phyloP scores from a whole-genome alignment of 2,888 invertebrate species.

The Mythimna albipuncta region DNA sequence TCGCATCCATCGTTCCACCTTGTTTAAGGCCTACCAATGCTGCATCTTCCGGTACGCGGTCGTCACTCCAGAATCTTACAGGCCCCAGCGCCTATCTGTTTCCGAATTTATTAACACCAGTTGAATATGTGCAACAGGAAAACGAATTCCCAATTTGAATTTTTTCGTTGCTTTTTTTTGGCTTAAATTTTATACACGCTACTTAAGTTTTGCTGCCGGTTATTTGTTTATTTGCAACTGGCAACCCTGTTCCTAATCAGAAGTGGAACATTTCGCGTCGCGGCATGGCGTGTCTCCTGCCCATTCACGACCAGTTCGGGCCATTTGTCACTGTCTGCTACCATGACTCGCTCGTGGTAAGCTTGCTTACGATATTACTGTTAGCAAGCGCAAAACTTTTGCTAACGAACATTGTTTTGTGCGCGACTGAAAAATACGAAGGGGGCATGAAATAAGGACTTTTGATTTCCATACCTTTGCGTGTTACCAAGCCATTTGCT shows the following conservation, averaged over 20 bases:
- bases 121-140: constrained; percentile 8
- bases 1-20: no score
- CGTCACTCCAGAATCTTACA: no score
- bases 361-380: constrained; percentile 50
- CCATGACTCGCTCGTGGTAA: constrained; percentile 38
- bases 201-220: neutral
- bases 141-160: neutral
- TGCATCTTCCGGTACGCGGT: no score
- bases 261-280: constrained; percentile 53
- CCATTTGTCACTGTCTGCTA: constrained; percentile 58
- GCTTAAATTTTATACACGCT: neutral
- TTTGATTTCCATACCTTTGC: constrained; percentile 17
- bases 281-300: constrained; percentile 45
- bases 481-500: constrained; percentile 34
- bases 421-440: constrained; percentile 31
- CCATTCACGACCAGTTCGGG: constrained; percentile 49
- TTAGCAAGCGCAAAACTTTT: constrained; percentile 45
- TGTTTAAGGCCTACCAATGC: no score
- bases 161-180: no score
- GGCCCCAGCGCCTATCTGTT: no score
- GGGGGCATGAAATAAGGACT: constrained; percentile 20
- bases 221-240: constrained; percentile 28
- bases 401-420: constrained; percentile 22
- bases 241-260: constrained; percentile 56
- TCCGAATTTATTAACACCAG: neutral